These are phyloP conservation scores for Beroe forskalii DNA, from an alignment of 37 sponge, comb jelly and placozoan genomes.

Conservation along the genomic window DNA sequence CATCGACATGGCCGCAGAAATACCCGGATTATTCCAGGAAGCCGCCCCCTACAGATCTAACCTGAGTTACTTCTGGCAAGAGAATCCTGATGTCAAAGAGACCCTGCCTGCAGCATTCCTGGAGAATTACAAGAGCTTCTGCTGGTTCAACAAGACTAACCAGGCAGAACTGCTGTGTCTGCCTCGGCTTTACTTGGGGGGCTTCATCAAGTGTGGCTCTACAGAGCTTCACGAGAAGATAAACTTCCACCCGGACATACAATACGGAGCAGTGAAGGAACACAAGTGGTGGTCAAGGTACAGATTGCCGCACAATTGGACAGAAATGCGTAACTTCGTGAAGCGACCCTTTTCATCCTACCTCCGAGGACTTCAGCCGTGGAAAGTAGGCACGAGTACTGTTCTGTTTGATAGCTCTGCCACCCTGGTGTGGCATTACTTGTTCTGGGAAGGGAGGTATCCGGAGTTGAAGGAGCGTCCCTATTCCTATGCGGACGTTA, in stretches of 20 bases:
- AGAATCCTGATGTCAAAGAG: background rate
- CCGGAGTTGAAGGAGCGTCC: background rate
- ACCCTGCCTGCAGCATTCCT: background rate
- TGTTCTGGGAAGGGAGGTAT: background rate
- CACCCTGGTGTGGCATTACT: background rate
- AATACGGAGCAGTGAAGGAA: background rate
- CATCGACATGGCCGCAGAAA: too few species aligned
- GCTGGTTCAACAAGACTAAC: background rate
- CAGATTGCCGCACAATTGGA: background rate
- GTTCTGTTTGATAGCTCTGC: background rate
- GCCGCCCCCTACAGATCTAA: too few species aligned
- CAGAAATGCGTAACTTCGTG: too few species aligned
- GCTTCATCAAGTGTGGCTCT: background rate
- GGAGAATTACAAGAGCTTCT: background rate
- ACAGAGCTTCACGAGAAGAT: background rate
- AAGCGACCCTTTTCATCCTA: background rate
- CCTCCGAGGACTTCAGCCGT: background rate
- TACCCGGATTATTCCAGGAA: too few species aligned
- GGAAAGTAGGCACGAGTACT: background rate
- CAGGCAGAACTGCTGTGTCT: background rate
- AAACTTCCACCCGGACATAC: background rate
- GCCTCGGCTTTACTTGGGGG: background rate
- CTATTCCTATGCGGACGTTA: background rate
- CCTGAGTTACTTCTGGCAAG: background rate
- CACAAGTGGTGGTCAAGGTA: background rate